phyloP scores from a whole-genome alignment of 2,888 invertebrate species.

The Acrocera orbiculus region DNA sequence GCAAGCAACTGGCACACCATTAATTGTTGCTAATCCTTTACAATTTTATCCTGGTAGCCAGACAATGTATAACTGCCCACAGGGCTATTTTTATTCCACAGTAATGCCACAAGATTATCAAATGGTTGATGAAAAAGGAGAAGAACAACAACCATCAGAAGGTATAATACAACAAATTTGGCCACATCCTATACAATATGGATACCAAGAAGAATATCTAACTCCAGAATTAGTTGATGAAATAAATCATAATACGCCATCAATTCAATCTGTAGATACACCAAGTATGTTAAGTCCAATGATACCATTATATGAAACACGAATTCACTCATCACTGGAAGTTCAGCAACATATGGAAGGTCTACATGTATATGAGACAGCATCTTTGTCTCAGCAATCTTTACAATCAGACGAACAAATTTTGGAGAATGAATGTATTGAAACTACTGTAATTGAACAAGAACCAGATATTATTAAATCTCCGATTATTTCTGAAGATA shows the following conservation, averaged over 20 bases:
- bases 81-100: too few relatives aligned
- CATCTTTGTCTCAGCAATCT: slow-evolving; percentile 8
- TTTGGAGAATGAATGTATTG: slow-evolving; percentile 3
- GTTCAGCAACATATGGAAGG: slow-evolving; percentile 28
- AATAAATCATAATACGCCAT: slow-evolving; percentile 23
- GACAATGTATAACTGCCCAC: slow-evolving; percentile 17
- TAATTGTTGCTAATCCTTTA: slow-evolving; percentile 21
- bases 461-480: slow-evolving; percentile 2
- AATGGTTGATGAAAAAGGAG: slow-evolving; percentile 20
- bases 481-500: slow-evolving; percentile 1
- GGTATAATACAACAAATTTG: slow-evolving; percentile 16
- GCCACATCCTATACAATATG: slow-evolving; percentile 18
- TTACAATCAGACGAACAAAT: slow-evolving; percentile 4
- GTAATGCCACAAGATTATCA: slow-evolving; percentile 24
- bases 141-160: slow-evolving; percentile 17
- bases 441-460: slow-evolving; percentile 4
- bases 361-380: slow-evolving; percentile 27
- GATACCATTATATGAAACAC: slow-evolving; percentile 15
- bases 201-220: slow-evolving; percentile 24
- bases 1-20: slow-evolving; percentile 25
- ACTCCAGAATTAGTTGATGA: slow-evolving; percentile 18
- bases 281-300: slow-evolving; percentile 28
- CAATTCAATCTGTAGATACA: slow-evolving; percentile 24
- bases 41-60: slow-evolving; percentile 17
- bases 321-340: slow-evolving; percentile 19